Conservation (phyloP, 2,113 vertebrate genomes). For the Lutjanus erythropterus region DNA sequence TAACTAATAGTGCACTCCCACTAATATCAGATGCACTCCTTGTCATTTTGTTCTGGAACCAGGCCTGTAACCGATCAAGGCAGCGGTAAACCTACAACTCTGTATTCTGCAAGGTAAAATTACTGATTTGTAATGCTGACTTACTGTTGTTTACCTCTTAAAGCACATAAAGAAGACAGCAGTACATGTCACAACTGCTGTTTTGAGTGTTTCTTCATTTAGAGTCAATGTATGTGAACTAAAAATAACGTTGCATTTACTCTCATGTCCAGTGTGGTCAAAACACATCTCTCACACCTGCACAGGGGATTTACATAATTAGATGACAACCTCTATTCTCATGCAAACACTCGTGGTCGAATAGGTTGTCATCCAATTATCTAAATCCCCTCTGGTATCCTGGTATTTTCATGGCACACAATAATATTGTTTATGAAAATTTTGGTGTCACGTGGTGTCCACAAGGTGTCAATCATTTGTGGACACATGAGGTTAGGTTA, state of each 20-base stretch:
- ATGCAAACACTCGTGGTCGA: background rate
- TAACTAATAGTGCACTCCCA: too few species aligned
- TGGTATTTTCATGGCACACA: constrained; percentile 36
- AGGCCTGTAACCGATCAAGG: too few species aligned
- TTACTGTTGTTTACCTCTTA: background rate
- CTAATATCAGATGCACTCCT: too few species aligned
- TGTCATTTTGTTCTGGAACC: too few species aligned
- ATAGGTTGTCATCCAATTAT: constrained; percentile 16
- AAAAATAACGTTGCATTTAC: constrained; percentile 1
- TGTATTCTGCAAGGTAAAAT: too few species aligned
- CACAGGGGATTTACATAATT: constrained; percentile 21
- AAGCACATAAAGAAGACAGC: background rate
- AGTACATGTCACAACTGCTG: background rate
- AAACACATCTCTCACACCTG: constrained; percentile 11
- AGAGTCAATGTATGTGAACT: background rate
- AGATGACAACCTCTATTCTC: constrained; percentile 20
- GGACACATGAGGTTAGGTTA: background rate
- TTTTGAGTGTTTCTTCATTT: background rate
- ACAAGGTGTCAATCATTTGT: constrained; percentile 29
- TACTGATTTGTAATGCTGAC: too few species aligned
- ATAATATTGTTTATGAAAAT: constrained; percentile 45
- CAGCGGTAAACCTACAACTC: too few species aligned
- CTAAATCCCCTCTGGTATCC: constrained; percentile 13
- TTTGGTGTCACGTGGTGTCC: background rate
- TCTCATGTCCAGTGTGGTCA: background rate